phyloP scores from a whole-genome alignment of 2,888 invertebrate species.

The Coleophora flavipennella region DNA sequence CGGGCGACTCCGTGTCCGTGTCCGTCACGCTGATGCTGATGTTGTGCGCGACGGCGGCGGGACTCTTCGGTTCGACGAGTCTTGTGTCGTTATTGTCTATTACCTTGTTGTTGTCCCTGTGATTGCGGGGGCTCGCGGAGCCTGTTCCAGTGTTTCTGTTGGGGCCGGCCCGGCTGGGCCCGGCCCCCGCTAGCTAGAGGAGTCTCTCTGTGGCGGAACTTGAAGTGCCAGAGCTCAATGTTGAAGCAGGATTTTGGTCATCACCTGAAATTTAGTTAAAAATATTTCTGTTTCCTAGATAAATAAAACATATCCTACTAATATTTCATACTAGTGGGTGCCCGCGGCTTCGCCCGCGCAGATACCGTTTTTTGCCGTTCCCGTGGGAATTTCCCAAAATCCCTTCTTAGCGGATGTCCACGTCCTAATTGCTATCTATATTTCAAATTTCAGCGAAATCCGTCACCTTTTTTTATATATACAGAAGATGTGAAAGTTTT shows the following conservation, averaged over 20 bases:
- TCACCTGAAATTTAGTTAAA: conserved; percentile 51
- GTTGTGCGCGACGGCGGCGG: conserved; percentile 31
- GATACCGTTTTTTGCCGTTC: too few species aligned
- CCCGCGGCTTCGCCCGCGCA: too few species aligned
- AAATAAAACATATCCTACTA: too few species aligned
- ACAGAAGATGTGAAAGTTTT: too few species aligned
- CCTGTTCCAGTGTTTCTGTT: conserved; percentile 45
- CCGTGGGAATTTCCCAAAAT: too few species aligned
- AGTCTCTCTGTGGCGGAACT: conserved; percentile 82
- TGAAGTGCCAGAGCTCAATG: conserved; percentile 77
- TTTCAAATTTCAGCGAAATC: too few species aligned
- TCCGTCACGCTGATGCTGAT: conserved; percentile 63
- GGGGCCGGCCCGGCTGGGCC: conserved; percentile 71
- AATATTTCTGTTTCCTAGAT: background rate
- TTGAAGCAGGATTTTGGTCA: conserved; percentile 70
- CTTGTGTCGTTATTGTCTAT: conserved; percentile 27
- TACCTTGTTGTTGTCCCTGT: conserved; percentile 28
- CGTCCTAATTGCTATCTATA: too few species aligned
- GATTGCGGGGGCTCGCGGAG: conserved; percentile 34
- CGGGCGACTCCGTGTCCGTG: conserved; percentile 47
- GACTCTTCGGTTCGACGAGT: conserved; percentile 23
- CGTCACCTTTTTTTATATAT: too few species aligned
- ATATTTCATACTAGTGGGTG: background rate
- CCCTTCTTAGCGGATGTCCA: too few species aligned
- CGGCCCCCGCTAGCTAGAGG: conserved; percentile 82